Conservation (phyloP, 2,888 invertebrate species). For the Prenolepis imparis region DNA sequence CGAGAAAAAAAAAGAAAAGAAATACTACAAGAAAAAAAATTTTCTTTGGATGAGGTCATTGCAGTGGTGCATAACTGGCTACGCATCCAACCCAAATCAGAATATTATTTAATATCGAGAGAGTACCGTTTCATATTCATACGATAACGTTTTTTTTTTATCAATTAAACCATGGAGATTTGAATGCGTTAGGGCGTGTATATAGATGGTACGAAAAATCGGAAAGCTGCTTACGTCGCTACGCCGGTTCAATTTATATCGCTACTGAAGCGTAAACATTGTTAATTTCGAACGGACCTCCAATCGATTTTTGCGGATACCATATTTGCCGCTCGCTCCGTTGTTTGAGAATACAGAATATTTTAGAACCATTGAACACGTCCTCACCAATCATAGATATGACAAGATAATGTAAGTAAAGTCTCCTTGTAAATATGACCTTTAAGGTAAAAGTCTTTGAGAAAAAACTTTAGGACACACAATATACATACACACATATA, state of each 20-base stretch:
- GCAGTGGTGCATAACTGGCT: too few species aligned
- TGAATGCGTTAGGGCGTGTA: neutral
- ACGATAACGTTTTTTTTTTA: neutral
- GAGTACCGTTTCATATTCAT: neutral
- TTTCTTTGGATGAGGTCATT: too few species aligned
- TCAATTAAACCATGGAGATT: neutral
- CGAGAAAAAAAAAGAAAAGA: too few species aligned
- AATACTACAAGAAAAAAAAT: too few species aligned
- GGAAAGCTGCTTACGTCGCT: conserved; percentile 1
- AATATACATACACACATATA: neutral
- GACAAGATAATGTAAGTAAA: neutral
- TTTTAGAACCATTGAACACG: neutral
- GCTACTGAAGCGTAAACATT: conserved; percentile 24
- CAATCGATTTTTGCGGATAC: neutral
- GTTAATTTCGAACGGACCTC: conserved; percentile 18
- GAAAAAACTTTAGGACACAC: neutral
- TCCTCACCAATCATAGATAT: neutral
- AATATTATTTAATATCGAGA: conserved; percentile 32
- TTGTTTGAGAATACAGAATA: neutral
- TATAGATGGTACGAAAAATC: neutral
- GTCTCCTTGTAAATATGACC: neutral
- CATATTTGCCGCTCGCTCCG: neutral
- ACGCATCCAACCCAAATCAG: too few species aligned
- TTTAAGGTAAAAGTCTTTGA: neutral
- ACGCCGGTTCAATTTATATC: conserved; percentile 35